phyloP scores from a whole-genome alignment of 2,888 invertebrate species.

The Anthoptus insignis region DNA sequence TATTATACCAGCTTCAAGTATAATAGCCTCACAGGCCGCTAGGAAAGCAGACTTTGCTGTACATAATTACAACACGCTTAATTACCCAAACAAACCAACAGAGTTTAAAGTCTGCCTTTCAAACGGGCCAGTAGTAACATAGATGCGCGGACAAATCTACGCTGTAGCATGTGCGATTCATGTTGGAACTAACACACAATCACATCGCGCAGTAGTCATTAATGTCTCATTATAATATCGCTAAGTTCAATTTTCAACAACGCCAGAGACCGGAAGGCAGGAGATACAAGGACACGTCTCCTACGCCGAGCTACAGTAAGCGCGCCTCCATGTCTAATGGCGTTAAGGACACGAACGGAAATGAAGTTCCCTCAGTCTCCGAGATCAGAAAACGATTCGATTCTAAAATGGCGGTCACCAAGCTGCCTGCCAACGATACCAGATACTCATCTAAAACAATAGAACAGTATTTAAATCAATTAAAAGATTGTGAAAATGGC shows the following conservation, averaged over 20 bases:
- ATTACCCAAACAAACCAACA: neutral
- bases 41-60: conserved; percentile 49
- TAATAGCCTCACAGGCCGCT: conserved; percentile 53
- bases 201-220: conserved; percentile 65
- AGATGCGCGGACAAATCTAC: conserved; percentile 34
- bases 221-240: conserved; percentile 49
- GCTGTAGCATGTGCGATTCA: conserved; percentile 62
- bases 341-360: conserved; percentile 87
- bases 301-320: conserved; percentile 72
- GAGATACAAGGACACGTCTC: conserved; percentile 76
- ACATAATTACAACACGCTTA: conserved; percentile 1
- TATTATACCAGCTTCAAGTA: conserved; percentile 54
- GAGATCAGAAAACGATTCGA: conserved; percentile 88
- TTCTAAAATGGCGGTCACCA: conserved; percentile 80
- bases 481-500: conserved; percentile 79
- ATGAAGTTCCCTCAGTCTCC: conserved; percentile 86
- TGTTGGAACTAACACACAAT: conserved; percentile 81
- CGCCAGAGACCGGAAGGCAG: conserved; percentile 80
- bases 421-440: conserved; percentile 76
- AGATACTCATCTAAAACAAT: conserved; percentile 67
- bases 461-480: conserved; percentile 75
- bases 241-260: conserved; percentile 71
- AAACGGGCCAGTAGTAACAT: conserved; percentile 50
- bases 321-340: conserved; percentile 75
- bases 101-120: conserved; percentile 38